Evolutionary conservation across 2,888 invertebrate species (phyloP).

Genomic region (Cotesia congregata): DNA sequence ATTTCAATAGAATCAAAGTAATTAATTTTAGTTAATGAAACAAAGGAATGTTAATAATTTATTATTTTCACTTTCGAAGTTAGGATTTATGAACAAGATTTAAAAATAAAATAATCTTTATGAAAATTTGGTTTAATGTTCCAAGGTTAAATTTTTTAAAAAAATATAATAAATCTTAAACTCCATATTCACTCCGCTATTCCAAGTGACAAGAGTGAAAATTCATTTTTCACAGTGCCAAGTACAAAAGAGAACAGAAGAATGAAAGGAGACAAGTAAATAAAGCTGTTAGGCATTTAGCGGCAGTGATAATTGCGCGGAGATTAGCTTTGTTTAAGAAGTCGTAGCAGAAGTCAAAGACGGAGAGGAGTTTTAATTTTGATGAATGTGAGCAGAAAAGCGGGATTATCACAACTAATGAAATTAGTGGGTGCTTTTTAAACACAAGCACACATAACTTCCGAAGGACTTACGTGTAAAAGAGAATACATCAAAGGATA

Average conservation of each 20-base stretch:
- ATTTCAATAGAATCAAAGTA: too few species aligned
- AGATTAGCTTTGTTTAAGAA: neutral
- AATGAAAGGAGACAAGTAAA: neutral
- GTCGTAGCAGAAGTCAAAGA: neutral
- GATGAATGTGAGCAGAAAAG: slow-evolving; percentile 31
- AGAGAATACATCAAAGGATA: slow-evolving; percentile 11
- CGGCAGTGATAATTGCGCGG: neutral
- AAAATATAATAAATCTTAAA: too few species aligned
- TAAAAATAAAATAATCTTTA: too few species aligned
- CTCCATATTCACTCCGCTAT: too few species aligned
- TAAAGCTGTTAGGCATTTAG: neutral
- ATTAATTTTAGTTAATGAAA: too few species aligned
- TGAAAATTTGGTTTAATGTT: too few species aligned
- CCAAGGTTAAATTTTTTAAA: too few species aligned
- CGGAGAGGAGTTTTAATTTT: slow-evolving; percentile 14
- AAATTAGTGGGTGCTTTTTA: slow-evolving; percentile 44
- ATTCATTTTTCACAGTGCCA: neutral
- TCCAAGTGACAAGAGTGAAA: neutral
- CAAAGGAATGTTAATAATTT: too few species aligned
- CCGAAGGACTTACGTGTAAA: too few species aligned
- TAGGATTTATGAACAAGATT: too few species aligned
- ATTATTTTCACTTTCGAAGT: too few species aligned
- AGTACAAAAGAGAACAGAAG: neutral
- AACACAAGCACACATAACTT: slow-evolving; percentile 24
- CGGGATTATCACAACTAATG: slow-evolving; percentile 48